Evolutionary conservation across 1,140 invertebrate genomes (phyloP), one percentile per base, ranked within the genome.

Genomic region (Drosophila arizonae): DNA sequence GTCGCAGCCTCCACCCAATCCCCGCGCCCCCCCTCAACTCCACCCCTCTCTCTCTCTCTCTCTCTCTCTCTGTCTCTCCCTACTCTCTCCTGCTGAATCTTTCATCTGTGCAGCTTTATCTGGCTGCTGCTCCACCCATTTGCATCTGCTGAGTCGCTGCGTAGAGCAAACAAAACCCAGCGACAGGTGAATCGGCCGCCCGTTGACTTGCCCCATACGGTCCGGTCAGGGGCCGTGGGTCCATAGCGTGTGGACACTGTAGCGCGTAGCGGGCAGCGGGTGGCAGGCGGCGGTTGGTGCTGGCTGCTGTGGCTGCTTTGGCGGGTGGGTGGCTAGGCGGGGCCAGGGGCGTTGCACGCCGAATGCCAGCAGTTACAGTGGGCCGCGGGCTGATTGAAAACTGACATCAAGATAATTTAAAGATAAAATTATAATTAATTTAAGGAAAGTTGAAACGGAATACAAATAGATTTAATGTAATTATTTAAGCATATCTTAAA

Each of bases 161-260:
- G 82, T 82, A 67, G 79, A 76, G 84, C 84, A 82, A 87, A 87
- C 79, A 88, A 87, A 87, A 71, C 58, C 60, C 57, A 46, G 84
- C 84, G 82, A 87, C 82, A 87, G 82, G 82, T 87, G 82, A 87
- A 87, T 87, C 74, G 84, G 77, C 82, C 84, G 82, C 82, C 82
- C 84, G 82, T 87, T 52, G 82, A 86, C 72, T 88, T 71, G 84
- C 79, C 76, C 79, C 79, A 88, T 87, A 88, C 82, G 79, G 73
- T 72, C 62, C 43, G 43, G 43, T 46, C 43, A 26, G 48, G 48
- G 57, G 57, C 57, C 10, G 57, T 30, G 65, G 48, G 6, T 68
- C 21, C 33, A 36, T 9, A 13, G 10, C 28, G 17, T 46, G 36
- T 50, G 48, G 48, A 21, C 24, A 50, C 21, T 26, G 15, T 17